phyloP scores from a whole-genome alignment of 2,888 invertebrate species.

The Ormyrus thymus region DNA sequence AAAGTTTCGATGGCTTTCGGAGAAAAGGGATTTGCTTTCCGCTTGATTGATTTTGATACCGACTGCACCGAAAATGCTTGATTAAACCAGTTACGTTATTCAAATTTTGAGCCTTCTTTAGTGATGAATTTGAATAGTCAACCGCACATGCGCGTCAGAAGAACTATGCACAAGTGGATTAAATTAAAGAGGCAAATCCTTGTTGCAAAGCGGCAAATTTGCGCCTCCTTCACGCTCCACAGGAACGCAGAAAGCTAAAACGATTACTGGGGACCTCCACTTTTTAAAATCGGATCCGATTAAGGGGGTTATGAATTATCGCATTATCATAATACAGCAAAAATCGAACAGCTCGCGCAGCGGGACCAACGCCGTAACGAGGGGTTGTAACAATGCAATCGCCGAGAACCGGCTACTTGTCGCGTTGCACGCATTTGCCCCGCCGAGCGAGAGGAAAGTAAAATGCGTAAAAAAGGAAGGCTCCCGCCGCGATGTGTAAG shows the following conservation, averaged over 20 bases:
- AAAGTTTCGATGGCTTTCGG: constrained; percentile 17
- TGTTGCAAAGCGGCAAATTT: constrained; percentile 40
- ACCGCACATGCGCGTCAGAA: neutral
- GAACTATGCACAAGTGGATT: constrained; percentile 8
- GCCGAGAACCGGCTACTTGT: neutral
- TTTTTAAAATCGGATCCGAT: constrained; percentile 48
- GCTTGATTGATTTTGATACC: constrained; percentile 18
- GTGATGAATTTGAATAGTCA: neutral
- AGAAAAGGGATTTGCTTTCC: constrained; percentile 22
- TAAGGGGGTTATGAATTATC: constrained; percentile 52
- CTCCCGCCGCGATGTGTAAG: constrained; percentile 27
- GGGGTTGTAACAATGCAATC: constrained; percentile 31
- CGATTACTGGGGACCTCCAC: constrained; percentile 38
- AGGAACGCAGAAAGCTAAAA: constrained; percentile 46
- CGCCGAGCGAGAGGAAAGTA: too few relatives aligned
- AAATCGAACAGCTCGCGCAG: constrained; percentile 34
- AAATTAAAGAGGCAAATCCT: neutral
- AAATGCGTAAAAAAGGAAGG: too few relatives aligned
- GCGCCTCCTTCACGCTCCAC: constrained; percentile 43
- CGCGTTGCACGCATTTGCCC: neutral
- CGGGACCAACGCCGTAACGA: constrained; percentile 37
- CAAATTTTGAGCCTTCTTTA: neutral
- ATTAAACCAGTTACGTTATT: neutral
- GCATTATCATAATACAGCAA: constrained; percentile 52
- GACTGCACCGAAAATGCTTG: constrained; percentile 15